Evolutionary conservation across 2,888 invertebrate genomes (phyloP).

Genomic region (Xestia c-nigrum): DNA sequence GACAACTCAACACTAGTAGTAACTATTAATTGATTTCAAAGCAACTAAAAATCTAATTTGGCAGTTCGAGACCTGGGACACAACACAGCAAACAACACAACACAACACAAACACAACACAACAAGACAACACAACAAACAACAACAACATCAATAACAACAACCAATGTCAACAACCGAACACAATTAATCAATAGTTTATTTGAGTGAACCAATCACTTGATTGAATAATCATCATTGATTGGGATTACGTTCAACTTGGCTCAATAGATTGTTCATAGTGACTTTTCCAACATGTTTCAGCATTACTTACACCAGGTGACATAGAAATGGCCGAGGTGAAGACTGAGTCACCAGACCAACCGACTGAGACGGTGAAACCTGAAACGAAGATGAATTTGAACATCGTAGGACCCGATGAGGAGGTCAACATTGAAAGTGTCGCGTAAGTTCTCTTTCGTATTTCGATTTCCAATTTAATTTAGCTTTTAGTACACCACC

Average conservation of each 20-base stretch:
- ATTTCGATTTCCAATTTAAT: not conserved
- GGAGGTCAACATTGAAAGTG: conserved; percentile 80
- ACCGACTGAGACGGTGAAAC: conserved; percentile 62
- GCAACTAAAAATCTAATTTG: no score
- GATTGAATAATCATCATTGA: not conserved
- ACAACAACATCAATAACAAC: no score
- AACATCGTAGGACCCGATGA: conserved; percentile 85
- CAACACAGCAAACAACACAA: no score
- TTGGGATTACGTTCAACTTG: not conserved
- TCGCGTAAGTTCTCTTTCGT: conserved; percentile 71
- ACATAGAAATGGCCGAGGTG: conserved; percentile 74
- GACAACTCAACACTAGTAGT: no score
- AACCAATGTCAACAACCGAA: no score
- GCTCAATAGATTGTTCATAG: not conserved
- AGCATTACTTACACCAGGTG: conserved; percentile 73
- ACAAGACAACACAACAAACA: no score
- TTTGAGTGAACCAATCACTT: not conserved
- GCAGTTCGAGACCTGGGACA: no score
- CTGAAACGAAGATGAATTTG: conserved; percentile 70
- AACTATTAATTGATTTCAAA: no score
- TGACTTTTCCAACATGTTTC: conserved; percentile 34
- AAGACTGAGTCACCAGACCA: conserved; percentile 70
- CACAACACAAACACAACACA: no score
- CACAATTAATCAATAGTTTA: not conserved
- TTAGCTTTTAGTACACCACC: not conserved